phyloP scores from a whole-genome alignment of 2,797 vertebrate genomes.

The Margarornis squamiger region DNA sequence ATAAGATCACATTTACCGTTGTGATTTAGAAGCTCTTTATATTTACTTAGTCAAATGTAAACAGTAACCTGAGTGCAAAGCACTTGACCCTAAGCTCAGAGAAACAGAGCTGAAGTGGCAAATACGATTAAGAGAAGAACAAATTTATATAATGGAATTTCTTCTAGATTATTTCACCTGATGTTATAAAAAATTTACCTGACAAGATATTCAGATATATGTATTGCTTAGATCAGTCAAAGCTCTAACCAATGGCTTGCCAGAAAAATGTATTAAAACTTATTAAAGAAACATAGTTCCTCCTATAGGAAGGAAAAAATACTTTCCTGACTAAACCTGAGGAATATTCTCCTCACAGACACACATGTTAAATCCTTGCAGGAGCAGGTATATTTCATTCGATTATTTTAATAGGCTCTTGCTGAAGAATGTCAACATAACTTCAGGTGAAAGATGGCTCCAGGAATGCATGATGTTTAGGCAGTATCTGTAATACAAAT shows the following conservation, averaged over 20 bases:
- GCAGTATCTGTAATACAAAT: constrained; percentile 50
- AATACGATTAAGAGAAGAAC: constrained; percentile 34
- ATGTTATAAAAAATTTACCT: constrained; percentile 12
- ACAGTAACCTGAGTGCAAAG: background rate
- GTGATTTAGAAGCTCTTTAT: constrained; percentile 27
- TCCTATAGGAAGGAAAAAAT: constrained; percentile 24
- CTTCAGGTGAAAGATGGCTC: constrained; percentile 29
- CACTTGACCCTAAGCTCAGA: background rate
- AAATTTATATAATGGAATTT: constrained; percentile 24
- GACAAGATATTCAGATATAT: background rate
- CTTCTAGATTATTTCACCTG: background rate
- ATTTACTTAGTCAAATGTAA: constrained; percentile 46
- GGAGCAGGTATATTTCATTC: constrained; percentile 9
- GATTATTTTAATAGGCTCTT: constrained; percentile 54
- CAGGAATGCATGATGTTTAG: constrained; percentile 30
- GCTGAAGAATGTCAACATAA: constrained; percentile 42
- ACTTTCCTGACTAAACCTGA: constrained; percentile 39
- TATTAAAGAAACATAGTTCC: constrained; percentile 14
- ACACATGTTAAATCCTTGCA: constrained; percentile 14
- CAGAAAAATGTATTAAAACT: constrained; percentile 45
- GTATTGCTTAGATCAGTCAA: background rate
- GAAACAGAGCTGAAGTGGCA: background rate
- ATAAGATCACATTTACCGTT: background rate
- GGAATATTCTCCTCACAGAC: constrained; percentile 46
- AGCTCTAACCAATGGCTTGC: constrained; percentile 31